A percentile compares a stretch with the other conserved stretches of the same genome.
These are phyloP conservation scores for Drosophila yooni DNA, from an alignment of 2,888 invertebrate genomes.

Conservation along the genomic window DNA sequence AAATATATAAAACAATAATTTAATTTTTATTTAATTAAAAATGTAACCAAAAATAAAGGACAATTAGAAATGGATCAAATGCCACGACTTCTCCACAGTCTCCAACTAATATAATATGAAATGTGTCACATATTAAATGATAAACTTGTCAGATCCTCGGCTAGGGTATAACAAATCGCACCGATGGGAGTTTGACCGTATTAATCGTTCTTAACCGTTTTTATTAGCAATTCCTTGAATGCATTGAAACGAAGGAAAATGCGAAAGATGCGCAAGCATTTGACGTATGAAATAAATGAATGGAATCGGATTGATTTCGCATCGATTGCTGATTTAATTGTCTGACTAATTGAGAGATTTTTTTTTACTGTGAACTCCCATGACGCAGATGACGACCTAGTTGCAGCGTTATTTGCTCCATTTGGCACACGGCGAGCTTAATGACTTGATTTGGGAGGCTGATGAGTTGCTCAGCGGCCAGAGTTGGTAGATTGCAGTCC, in stretches of 20 bases:
- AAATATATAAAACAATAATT: neutral
- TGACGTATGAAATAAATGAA: constrained; percentile 51
- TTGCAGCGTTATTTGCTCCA: constrained; percentile 74
- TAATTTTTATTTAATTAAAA: neutral
- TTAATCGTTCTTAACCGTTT: constrained; percentile 10
- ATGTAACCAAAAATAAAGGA: neutral
- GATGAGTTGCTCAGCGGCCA: constrained; percentile 63
- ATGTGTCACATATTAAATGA: neutral
- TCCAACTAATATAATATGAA: neutral
- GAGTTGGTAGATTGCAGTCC: constrained; percentile 62
- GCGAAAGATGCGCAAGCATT: constrained; percentile 32
- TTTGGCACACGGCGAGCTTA: constrained; percentile 78
- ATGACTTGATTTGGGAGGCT: constrained; percentile 81
- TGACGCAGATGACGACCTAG: constrained; percentile 64
- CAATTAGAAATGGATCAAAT: neutral
- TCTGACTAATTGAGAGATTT: constrained; percentile 85
- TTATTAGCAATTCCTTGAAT: constrained; percentile 15
- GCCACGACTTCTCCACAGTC: neutral
- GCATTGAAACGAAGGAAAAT: constrained; percentile 14
- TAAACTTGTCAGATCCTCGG: neutral
- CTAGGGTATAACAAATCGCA: neutral
- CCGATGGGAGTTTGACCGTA: neutral
- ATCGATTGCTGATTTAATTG: constrained; percentile 84
- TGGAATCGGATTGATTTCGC: constrained; percentile 65
- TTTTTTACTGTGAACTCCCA: constrained; percentile 73